phyloP scores from a whole-genome alignment of 2,888 invertebrate genomes.

The Linnaemya tessellans region DNA sequence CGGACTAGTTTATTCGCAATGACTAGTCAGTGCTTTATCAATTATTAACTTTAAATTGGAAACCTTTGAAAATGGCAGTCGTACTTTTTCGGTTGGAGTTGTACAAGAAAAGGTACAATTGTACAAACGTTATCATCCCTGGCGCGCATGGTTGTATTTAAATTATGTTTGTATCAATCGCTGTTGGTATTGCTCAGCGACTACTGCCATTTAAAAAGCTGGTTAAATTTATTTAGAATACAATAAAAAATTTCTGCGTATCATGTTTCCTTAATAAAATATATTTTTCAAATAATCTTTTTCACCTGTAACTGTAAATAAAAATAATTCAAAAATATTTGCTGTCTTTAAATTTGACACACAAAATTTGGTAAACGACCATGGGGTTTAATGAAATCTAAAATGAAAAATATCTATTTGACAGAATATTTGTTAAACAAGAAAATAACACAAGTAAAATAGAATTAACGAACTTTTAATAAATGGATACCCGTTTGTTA shows the following conservation, averaged over 20 bases:
- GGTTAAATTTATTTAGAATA: neutral
- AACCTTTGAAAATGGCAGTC: no score
- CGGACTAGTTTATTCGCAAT: no score
- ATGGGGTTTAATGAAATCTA: neutral
- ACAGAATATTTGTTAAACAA: neutral
- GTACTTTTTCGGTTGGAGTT: no score
- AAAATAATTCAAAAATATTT: neutral
- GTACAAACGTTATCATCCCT: no score
- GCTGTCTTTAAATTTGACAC: neutral
- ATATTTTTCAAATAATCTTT: neutral
- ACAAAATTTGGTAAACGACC: neutral
- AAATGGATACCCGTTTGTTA: neutral
- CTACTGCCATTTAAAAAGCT: no score
- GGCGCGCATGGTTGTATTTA: no score
- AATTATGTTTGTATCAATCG: no score
- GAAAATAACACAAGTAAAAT: neutral
- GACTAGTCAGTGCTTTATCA: no score
- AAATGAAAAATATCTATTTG: neutral
- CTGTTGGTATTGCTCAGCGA: no score
- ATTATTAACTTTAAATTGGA: no score
- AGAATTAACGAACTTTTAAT: slow-evolving; percentile 8
- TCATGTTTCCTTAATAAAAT: no score
- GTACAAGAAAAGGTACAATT: no score
- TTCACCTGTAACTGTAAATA: neutral
- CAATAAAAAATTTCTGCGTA: neutral